phyloP scores from a whole-genome alignment of 37 sponge, comb jelly and placozoan species.

The Beroe forskalii region DNA sequence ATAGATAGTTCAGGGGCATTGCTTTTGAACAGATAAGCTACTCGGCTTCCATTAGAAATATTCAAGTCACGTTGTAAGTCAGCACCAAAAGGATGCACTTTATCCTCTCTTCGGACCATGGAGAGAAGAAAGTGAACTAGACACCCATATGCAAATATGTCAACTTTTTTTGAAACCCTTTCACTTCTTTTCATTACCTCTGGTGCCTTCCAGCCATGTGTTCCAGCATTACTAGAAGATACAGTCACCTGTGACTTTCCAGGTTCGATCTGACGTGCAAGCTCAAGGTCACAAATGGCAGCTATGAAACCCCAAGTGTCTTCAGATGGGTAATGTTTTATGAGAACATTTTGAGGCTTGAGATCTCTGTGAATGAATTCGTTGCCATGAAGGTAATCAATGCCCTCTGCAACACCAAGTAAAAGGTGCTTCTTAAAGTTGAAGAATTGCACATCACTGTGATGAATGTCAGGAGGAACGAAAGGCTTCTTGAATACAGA shows the following conservation, averaged over 20 bases:
- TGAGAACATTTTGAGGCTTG: not conserved
- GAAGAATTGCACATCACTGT: not conserved
- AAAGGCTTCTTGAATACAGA: not conserved
- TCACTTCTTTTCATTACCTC: not conserved
- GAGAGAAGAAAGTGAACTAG: not conserved
- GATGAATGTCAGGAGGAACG: not conserved
- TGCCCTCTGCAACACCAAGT: not conserved
- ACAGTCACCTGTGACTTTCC: not conserved
- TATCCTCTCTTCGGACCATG: not conserved
- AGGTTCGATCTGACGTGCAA: not conserved
- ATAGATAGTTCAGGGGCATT: not conserved
- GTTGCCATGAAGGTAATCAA: not conserved
- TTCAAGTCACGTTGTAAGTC: not conserved
- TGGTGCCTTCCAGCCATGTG: not conserved
- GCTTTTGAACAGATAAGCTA: not conserved
- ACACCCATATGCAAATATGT: not conserved
- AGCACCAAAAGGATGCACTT: not conserved
- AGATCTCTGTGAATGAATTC: not conserved
- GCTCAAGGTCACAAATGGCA: not conserved
- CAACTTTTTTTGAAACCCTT: not conserved
- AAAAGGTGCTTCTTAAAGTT: not conserved
- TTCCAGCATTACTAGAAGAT: not conserved
- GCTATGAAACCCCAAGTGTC: not conserved
- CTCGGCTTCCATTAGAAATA: not conserved
- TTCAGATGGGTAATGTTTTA: not conserved